Percentiles rank a stretch among this genome's conserved stretches.
Evolutionary conservation across 2,888 invertebrate species (phyloP).

Genomic region (Campaea margaritaria): DNA sequence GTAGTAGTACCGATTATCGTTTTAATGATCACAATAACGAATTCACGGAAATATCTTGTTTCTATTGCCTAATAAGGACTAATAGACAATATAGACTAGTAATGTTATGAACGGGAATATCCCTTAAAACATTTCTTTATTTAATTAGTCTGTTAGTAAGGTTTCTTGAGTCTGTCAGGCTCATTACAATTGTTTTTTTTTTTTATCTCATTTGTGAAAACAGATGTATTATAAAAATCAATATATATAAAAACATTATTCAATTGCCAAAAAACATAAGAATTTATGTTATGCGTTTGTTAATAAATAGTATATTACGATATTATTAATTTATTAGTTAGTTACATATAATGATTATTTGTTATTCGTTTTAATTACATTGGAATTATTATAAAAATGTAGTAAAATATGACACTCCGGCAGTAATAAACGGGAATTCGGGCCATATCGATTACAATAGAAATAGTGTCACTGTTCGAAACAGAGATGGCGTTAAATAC

Average conservation of each 20-base stretch:
- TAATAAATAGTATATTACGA: conserved; percentile 40
- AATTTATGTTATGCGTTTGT: conserved; percentile 38
- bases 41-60: too few species aligned
- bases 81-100: too few species aligned
- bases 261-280: conserved; percentile 64
- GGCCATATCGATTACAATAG: background rate
- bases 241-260: conserved; percentile 68
- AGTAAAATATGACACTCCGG: conserved; percentile 12
- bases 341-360: background rate
- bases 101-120: too few species aligned
- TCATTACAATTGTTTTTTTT: too few species aligned
- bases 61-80: too few species aligned
- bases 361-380: conserved; percentile 10
- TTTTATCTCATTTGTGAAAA: conserved; percentile 1
- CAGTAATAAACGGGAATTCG: background rate
- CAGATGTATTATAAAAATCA: conserved; percentile 53
- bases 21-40: too few species aligned
- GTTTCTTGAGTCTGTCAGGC: too few species aligned
- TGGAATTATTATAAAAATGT: background rate
- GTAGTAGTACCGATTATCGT: too few species aligned
- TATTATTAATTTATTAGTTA: conserved; percentile 20
- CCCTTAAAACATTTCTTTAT: too few species aligned
- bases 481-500: conserved; percentile 25
- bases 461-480: conserved; percentile 10
- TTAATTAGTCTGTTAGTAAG: too few species aligned